A percentile compares a stretch with the other conserved stretches of the same genome.
Evolutionary conservation across 2,113 vertebrate genomes (phyloP).

Genomic region (Pachypanchax playfairii): DNA sequence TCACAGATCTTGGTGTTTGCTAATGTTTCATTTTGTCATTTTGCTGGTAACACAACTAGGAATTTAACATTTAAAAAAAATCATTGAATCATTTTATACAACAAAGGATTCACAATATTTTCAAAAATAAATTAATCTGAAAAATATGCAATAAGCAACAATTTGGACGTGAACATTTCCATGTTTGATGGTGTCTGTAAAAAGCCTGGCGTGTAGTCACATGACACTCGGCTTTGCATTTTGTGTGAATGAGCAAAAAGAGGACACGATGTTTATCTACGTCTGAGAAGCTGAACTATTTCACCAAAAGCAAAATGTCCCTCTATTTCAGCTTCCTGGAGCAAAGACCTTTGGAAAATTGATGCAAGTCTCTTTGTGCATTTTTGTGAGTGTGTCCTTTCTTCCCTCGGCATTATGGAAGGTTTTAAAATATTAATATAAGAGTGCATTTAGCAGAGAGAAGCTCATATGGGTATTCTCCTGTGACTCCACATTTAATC

Average conservation of each 20-base stretch:
- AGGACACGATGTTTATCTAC: conserved; percentile 81
- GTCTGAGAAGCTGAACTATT: conserved; percentile 89
- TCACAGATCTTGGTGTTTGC: background rate
- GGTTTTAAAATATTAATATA: conserved; percentile 99
- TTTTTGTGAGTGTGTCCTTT: conserved; percentile 30
- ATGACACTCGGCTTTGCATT: conserved; percentile 9
- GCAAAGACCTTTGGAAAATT: conserved; percentile 92
- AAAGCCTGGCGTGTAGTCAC: background rate
- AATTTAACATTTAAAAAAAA: background rate
- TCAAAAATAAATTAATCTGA: background rate
- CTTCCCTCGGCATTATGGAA: conserved; percentile 92
- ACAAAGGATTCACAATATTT: background rate
- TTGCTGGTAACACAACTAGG: background rate
- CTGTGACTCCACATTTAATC: conserved; percentile 88
- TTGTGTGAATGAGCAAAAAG: conserved; percentile 1
- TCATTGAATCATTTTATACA: background rate
- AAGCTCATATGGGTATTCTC: conserved; percentile 91
- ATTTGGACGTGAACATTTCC: background rate
- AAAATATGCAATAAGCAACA: background rate
- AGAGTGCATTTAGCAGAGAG: conserved; percentile 99
- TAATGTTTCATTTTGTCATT: background rate
- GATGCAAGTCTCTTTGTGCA: conserved; percentile 96
- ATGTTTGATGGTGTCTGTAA: background rate
- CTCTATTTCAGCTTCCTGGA: conserved; percentile 91
- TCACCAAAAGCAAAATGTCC: conserved; percentile 90